phyloP scores from a whole-genome alignment of 2,113 vertebrate genomes.

The Emydocephalus ijimae region DNA sequence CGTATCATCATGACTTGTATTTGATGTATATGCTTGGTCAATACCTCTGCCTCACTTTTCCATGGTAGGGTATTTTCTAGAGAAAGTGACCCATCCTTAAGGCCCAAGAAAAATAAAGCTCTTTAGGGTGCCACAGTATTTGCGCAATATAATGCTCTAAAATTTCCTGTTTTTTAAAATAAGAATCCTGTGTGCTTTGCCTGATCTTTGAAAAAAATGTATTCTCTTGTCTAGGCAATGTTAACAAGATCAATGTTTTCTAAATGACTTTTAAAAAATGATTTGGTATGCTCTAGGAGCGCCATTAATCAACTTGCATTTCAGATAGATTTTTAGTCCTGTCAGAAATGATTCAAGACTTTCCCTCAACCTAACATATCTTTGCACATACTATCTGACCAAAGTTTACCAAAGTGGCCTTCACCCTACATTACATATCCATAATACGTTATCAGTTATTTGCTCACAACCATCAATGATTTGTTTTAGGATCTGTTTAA shows the following conservation, averaged over 20 bases:
- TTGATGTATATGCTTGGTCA: neutral
- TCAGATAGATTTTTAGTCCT: slow-evolving; percentile 33
- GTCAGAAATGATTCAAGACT: slow-evolving; percentile 13
- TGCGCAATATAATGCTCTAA: neutral
- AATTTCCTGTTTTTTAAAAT: neutral
- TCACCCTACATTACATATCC: slow-evolving; percentile 5
- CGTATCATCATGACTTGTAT: neutral
- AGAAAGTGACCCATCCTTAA: neutral
- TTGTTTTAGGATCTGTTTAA: neutral
- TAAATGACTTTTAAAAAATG: slow-evolving; percentile 32
- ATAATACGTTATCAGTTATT: neutral
- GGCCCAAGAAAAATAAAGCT: neutral
- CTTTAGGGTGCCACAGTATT: neutral
- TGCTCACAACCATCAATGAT: neutral
- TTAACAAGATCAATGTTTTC: slow-evolving; percentile 28
- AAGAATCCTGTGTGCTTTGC: neutral
- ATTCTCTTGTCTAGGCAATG: accelerated
- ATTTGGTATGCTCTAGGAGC: neutral
- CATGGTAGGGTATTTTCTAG: neutral
- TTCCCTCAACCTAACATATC: slow-evolving; percentile 14
- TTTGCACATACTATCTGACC: neutral
- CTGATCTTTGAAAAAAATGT: slow-evolving; percentile 2
- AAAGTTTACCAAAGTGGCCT: neutral
- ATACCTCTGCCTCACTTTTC: neutral
- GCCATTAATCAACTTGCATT: slow-evolving; percentile 35